phyloP scores from a whole-genome alignment of 2,113 vertebrate species.

The Bombycilla garrulus region DNA sequence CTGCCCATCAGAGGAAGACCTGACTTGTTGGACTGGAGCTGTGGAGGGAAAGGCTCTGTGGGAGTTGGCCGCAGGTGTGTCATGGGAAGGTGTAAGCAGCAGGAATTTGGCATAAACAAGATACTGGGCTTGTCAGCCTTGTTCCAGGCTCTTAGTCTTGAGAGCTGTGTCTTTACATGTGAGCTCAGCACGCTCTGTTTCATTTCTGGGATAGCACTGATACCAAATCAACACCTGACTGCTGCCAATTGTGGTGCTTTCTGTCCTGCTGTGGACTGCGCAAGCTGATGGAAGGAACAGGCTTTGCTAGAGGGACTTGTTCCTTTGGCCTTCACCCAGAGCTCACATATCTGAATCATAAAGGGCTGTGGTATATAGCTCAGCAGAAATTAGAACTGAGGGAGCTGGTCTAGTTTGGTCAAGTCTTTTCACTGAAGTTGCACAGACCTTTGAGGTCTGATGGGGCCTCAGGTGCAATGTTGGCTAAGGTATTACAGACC shows the following conservation, averaged over 20 bases:
- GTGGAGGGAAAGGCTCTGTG: background rate
- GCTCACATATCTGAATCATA: background rate
- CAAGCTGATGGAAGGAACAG: slow-evolving; percentile 18
- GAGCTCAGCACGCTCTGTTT: background rate
- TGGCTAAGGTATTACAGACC: background rate
- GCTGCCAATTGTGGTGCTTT: fast-evolving
- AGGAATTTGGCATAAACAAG: background rate
- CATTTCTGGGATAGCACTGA: background rate
- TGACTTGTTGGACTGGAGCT: background rate
- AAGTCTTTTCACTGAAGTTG: background rate
- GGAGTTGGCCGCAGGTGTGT: fast-evolving
- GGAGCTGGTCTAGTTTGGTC: background rate
- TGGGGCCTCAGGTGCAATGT: background rate
- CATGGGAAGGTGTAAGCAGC: background rate
- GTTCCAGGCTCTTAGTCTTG: background rate
- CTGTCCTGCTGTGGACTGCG: background rate
- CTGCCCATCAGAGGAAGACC: background rate
- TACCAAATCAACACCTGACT: background rate
- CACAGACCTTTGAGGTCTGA: background rate
- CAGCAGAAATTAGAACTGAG: slow-evolving; percentile 18
- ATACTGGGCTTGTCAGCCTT: background rate
- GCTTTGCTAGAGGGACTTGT: slow-evolving; percentile 46
- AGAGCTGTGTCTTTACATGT: background rate
- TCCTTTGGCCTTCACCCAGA: background rate
- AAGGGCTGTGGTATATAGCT: background rate